Evolutionary conservation across 2,888 invertebrate species (phyloP).

Genomic region (Ormyrus labotus): DNA sequence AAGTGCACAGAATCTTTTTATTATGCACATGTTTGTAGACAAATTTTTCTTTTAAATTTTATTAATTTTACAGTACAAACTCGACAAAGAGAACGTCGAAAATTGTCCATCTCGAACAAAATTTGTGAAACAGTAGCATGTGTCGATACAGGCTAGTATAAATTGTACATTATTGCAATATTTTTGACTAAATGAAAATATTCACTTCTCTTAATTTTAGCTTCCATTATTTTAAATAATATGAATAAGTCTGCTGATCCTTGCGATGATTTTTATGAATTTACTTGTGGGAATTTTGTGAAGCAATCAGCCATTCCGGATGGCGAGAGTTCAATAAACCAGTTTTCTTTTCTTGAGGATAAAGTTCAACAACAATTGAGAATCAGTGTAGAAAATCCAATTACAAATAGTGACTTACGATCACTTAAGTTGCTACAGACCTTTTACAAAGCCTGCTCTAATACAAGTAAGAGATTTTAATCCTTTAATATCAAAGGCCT

Average conservation of each 20-base stretch:
- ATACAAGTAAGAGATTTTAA: slow-evolving; percentile 80
- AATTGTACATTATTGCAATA: background rate
- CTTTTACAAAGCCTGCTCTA: slow-evolving; percentile 91
- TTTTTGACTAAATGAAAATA: background rate
- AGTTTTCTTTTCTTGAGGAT: slow-evolving; percentile 86
- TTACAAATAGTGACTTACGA: slow-evolving; percentile 79
- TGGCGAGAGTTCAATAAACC: slow-evolving; percentile 81
- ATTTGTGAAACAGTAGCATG: background rate
- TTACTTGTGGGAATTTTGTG: slow-evolving; percentile 80
- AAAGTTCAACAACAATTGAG: slow-evolving; percentile 85
- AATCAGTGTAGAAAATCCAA: slow-evolving; percentile 81
- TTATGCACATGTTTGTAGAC: too few relatives aligned
- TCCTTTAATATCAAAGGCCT: too few relatives aligned
- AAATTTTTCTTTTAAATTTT: too few relatives aligned
- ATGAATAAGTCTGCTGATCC: slow-evolving; percentile 84
- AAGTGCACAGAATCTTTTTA: too few relatives aligned
- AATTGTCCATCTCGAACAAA: background rate
- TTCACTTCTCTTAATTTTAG: slow-evolving; percentile 71
- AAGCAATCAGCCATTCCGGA: background rate
- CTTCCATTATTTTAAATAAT: slow-evolving; percentile 83
- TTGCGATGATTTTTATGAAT: slow-evolving; percentile 87
- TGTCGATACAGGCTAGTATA: background rate
- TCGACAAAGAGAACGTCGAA: background rate
- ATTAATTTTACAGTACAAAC: too few relatives aligned
- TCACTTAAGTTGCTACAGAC: slow-evolving; percentile 88